phyloP scores from a whole-genome alignment of 2,113 vertebrate species.

The Emydura subglobosa region DNA sequence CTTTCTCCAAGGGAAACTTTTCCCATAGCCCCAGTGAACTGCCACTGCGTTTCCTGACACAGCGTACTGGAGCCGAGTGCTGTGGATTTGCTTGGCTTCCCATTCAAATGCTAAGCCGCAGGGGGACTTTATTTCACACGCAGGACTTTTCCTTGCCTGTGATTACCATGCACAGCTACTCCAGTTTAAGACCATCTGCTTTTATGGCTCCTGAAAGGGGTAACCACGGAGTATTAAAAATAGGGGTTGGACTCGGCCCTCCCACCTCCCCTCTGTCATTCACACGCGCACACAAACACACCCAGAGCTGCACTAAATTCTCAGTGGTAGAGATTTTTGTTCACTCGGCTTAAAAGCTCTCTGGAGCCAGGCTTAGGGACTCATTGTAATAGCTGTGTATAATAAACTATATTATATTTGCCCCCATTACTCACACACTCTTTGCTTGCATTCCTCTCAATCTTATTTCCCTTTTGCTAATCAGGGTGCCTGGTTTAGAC shows the following conservation, averaged over 20 bases:
- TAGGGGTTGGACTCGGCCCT: background rate
- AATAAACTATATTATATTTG: background rate
- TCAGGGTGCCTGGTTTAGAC: background rate
- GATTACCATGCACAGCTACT: background rate
- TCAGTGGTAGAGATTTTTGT: background rate
- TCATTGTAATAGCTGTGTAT: background rate
- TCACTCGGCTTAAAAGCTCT: fast-evolving
- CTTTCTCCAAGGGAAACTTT: background rate
- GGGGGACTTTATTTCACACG: background rate
- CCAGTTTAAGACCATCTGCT: background rate
- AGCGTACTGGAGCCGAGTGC: background rate
- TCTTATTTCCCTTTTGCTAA: background rate
- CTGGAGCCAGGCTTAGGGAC: background rate
- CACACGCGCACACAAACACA: background rate
- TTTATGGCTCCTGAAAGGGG: background rate
- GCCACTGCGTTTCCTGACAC: background rate
- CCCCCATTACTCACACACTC: slow-evolving; percentile 22
- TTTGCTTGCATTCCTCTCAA: background rate
- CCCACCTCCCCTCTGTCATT: background rate
- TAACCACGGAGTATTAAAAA: background rate
- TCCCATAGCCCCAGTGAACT: background rate
- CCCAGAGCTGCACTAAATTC: background rate
- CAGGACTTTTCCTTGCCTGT: background rate
- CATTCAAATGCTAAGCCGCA: background rate
- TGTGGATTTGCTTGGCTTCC: background rate